A percentile compares a stretch with the other conserved stretches of the same genome.
phyloP scores from a whole-genome alignment of 2,797 vertebrate genomes.

The Protonibea diacanthus region DNA sequence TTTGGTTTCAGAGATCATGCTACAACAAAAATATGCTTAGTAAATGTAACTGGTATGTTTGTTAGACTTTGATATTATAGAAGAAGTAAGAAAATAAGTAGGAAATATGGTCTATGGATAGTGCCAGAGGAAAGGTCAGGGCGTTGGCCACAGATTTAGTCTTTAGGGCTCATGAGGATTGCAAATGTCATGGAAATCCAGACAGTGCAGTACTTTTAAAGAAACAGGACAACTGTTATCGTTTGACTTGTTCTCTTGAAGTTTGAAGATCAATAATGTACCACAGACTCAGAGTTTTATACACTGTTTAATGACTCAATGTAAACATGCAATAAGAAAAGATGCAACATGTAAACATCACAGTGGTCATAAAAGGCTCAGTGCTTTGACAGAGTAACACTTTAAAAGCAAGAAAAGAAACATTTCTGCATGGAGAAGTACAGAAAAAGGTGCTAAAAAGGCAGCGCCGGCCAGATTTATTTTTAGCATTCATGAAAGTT shows the following conservation, averaged over 20 bases:
- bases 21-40: neutral
- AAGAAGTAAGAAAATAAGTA: too few relatives aligned
- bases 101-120: neutral
- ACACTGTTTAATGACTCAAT: constrained; percentile 49
- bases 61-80: neutral
- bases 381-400: neutral
- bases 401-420: constrained; percentile 3
- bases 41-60: neutral
- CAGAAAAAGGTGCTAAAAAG: neutral
- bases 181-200: constrained; percentile 15
- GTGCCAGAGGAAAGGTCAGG: neutral
- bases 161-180: neutral
- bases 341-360: constrained; percentile 32
- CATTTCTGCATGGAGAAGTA: neutral
- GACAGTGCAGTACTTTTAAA: neutral
- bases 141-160: neutral
- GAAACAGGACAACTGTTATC: neutral
- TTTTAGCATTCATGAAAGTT: neutral
- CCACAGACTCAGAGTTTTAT: constrained; percentile 8
- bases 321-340: constrained; percentile 7
- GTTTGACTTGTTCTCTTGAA: neutral
- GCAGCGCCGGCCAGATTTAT: neutral
- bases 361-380: constrained; percentile 9
- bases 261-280: neutral
- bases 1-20: neutral